Percentiles rank a stretch among this genome's conserved stretches.
phyloP scores from a whole-genome alignment of 1,140 invertebrate genomes.

The Triops cancriformis region DNA sequence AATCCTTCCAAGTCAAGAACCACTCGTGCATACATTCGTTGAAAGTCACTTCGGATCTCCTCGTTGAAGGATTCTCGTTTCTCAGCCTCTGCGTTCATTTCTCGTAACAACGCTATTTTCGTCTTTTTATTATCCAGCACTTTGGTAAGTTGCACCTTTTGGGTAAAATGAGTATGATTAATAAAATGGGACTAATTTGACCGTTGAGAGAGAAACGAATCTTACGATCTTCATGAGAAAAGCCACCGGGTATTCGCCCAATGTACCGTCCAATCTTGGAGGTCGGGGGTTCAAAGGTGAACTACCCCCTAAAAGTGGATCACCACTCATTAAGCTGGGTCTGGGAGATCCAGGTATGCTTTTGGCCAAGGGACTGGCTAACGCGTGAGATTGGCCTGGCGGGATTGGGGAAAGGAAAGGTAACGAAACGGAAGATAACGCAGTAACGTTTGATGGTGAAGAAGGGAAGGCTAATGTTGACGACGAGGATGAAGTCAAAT shows the following conservation, averaged over 20 bases:
- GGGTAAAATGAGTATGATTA: conserved; percentile 28
- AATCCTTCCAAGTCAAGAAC: conserved; percentile 86
- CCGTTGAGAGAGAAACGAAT: conserved; percentile 26
- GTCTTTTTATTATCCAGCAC: conserved; percentile 72
- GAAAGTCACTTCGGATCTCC: conserved; percentile 66
- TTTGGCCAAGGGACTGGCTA: not conserved
- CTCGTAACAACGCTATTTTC: conserved; percentile 68
- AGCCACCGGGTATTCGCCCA: conserved; percentile 75
- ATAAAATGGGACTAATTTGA: conserved; percentile 39
- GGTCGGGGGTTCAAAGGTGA: conserved; percentile 40
- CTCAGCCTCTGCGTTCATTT: conserved; percentile 86
- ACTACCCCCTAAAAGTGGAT: conserved; percentile 40
- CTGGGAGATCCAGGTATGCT: conserved; percentile 33
- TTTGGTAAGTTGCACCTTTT: conserved; percentile 64
- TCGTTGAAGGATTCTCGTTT: conserved; percentile 70
- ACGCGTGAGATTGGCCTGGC: not conserved
- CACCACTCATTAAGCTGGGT: conserved; percentile 34
- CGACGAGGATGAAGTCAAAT: conserved; percentile 38
- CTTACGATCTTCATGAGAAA: conserved; percentile 75
- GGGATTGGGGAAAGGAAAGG: conserved; percentile 8
- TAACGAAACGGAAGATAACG: conserved; percentile 3
- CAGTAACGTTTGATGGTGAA: not conserved
- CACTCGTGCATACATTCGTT: conserved; percentile 76
- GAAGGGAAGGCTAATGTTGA: not conserved
- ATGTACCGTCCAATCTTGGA: conserved; percentile 43